Conservation (phyloP, 2,113 vertebrate species). For the Kryptolebias marmoratus region DNA sequence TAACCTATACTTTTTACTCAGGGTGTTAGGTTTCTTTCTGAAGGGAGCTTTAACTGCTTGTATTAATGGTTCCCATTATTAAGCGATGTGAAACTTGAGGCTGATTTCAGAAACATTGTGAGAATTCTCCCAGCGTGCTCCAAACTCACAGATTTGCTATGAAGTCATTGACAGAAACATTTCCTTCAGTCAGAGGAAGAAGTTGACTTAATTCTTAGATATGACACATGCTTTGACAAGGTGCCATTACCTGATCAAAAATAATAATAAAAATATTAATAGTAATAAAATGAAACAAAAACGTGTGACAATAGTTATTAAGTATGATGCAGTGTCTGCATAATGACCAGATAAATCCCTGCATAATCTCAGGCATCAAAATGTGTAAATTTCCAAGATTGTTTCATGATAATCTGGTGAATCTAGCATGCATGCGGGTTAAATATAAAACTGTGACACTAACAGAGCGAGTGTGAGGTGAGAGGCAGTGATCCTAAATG, state of each 20-base stretch:
- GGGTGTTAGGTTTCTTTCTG: not conserved
- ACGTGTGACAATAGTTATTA: constrained; percentile 5
- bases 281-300: too few relatives aligned
- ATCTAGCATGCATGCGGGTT: constrained; percentile 28
- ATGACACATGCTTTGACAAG: too few relatives aligned
- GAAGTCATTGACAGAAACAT: too few relatives aligned
- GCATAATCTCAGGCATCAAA: not conserved
- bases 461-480: constrained; percentile 46
- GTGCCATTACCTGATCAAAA: too few relatives aligned
- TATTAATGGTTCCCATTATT: not conserved
- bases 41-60: too few relatives aligned
- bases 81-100: too few relatives aligned
- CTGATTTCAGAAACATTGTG: too few relatives aligned
- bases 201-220: too few relatives aligned
- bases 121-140: too few relatives aligned
- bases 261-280: too few relatives aligned
- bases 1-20: not conserved
- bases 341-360: not conserved
- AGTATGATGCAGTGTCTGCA: constrained; percentile 33
- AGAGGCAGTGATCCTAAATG: constrained; percentile 22
- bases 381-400: constrained; percentile 31
- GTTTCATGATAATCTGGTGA: constrained; percentile 32
- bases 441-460: constrained; percentile 27
- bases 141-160: too few relatives aligned
- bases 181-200: too few relatives aligned